phyloP scores from a whole-genome alignment of 2,888 invertebrate species.

The Orthonychiurus folsomi region DNA sequence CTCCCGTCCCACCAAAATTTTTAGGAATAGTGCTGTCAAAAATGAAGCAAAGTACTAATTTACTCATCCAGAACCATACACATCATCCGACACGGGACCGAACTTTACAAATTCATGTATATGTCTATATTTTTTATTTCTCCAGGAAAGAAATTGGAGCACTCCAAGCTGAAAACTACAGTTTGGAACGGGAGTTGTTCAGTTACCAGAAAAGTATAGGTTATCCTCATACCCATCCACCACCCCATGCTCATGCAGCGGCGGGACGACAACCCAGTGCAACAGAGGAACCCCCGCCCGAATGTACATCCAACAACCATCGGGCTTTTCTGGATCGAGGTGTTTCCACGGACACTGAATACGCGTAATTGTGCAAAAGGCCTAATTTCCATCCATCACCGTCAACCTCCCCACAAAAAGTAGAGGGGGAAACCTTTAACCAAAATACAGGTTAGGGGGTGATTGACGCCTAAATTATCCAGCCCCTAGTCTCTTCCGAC shows the following conservation, averaged over 20 bases:
- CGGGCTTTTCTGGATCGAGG: constrained; percentile 47
- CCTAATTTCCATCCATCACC: constrained; percentile 15
- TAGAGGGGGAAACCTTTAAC: neutral
- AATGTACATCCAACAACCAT: constrained; percentile 38
- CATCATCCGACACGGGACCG: too few species aligned
- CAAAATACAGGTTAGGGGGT: neutral
- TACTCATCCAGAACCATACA: neutral
- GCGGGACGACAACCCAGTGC: constrained; percentile 40
- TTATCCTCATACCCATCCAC: constrained; percentile 50
- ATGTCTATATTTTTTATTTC: constrained; percentile 35
- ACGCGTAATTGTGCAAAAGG: constrained; percentile 49
- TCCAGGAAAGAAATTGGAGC: constrained; percentile 66
- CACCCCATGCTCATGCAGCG: constrained; percentile 14
- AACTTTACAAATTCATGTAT: too few species aligned
- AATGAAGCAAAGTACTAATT: neutral
- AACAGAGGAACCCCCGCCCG: constrained; percentile 24
- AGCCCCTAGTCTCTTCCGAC: too few species aligned
- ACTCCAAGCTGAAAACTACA: constrained; percentile 73
- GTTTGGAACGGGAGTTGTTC: constrained; percentile 69
- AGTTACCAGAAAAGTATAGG: constrained; percentile 73
- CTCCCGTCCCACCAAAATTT: too few species aligned
- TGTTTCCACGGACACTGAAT: constrained; percentile 62
- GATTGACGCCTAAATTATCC: neutral
- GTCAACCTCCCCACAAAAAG: too few species aligned
- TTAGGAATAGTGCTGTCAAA: neutral